Conservation (phyloP, 2,888 invertebrate genomes). For the Electrophaes corylata region DNA sequence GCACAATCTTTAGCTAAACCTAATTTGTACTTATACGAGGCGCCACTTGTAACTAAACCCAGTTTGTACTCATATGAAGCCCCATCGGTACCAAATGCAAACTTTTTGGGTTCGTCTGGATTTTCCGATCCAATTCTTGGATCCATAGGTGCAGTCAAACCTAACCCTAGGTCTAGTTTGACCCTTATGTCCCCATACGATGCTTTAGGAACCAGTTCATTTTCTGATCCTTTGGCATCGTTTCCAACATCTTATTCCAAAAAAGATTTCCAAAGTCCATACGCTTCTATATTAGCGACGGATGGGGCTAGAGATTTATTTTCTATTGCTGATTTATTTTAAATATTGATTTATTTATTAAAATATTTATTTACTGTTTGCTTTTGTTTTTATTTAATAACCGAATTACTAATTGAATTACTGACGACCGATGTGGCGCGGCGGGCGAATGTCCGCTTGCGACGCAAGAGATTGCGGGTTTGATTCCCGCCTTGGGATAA, state of each 20-base stretch:
- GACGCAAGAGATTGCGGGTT: no score
- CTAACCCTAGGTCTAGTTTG: slow-evolving; percentile 45
- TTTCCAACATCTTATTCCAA: slow-evolving; percentile 46
- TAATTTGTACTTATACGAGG: background rate
- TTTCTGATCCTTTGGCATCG: slow-evolving; percentile 41
- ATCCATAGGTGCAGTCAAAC: slow-evolving; percentile 16
- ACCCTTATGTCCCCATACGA: slow-evolving; percentile 62
- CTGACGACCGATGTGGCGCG: no score
- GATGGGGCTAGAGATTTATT: slow-evolving; percentile 54
- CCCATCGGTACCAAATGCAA: slow-evolving; percentile 36
- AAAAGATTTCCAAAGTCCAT: slow-evolving; percentile 62
- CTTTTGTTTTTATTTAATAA: slow-evolving; percentile 3
- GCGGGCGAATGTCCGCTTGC: no score
- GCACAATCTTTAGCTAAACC: background rate
- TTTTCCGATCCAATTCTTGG: slow-evolving; percentile 22
- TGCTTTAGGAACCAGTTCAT: slow-evolving; percentile 47
- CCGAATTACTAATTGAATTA: background rate
- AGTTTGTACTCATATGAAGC: background rate
- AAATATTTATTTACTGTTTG: slow-evolving; percentile 29
- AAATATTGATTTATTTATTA: slow-evolving; percentile 23
- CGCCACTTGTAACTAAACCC: background rate
- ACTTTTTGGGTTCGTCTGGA: slow-evolving; percentile 40
- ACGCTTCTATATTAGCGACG: slow-evolving; percentile 52
- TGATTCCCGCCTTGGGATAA: no score
- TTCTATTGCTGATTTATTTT: slow-evolving; percentile 51